Base-by-base conservation (phyloP, 2,888 invertebrate genomes). In the Podabrus alpinus region DNA sequence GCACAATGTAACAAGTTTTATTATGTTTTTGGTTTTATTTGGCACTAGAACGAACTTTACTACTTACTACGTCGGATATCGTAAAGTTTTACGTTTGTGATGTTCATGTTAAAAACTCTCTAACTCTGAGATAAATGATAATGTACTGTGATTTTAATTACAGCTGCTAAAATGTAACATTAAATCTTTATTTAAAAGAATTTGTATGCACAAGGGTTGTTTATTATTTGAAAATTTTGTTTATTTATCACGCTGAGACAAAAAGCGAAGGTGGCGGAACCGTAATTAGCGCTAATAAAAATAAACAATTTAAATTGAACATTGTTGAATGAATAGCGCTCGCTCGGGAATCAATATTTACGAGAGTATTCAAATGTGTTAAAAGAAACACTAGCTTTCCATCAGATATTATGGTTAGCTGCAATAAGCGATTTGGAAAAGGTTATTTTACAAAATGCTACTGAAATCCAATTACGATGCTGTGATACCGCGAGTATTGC, bases 1-100 rank as follows among this genome's bases (percentile, higher is more conserved):
- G 69, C 73, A 73, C 73, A 73, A 69, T 73, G 73, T 73, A 73
- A 73, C 73, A 73, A 69, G 73, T 69, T 73, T 73, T 69, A 73
- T 73, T 73, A 69, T 61, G 69, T 69, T 73, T 73, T 73, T 73
- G 73, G 73, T 73, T 73, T 69, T 73, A 69, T 73, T 73, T 29
- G 61, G 69, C 69, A 69, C 21, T 66, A 69, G 69, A 73, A 21
- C 73, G 66, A 67, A 66, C 64, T 73, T 73, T 69, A 69, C 66
- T 66, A 61, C 69, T 69, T 66, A 24, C 69, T 68, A 66, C 59
- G 29, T 68, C 67, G 72, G 72, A 64, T 73, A 45, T 62, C 69
- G 24, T 71, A 73, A 69, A 73, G 16, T 73, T 73, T 73, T 73
- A 73, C 60, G 62, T 24, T 69, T 68, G 16, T 24, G 69, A 68